Evolutionary conservation across 53 echinoderm and acorn worm species (phyloP).

Genomic region (Actinopyga echinites): DNA sequence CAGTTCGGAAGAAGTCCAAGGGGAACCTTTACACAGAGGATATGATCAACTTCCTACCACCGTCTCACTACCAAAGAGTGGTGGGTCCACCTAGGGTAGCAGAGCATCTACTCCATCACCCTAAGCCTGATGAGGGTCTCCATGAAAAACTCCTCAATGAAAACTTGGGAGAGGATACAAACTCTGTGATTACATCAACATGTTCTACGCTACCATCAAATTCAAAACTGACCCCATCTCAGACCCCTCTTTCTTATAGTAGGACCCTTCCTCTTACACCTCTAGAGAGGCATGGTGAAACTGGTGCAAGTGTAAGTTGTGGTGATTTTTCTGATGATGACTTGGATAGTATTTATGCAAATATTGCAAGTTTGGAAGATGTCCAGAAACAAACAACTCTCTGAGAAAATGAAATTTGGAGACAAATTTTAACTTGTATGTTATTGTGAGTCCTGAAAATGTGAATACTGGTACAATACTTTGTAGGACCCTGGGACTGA

Average conservation of each 20-base stretch:
- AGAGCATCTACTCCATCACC: not conserved
- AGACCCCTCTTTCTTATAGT: not conserved
- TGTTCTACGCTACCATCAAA: constrained; percentile 38
- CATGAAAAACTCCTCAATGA: constrained; percentile 1
- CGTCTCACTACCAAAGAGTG: constrained; percentile 34
- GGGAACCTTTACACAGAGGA: constrained; percentile 31
- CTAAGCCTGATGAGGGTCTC: not conserved
- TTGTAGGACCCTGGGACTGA: too few species aligned
- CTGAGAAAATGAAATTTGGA: not conserved
- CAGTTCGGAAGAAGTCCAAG: constrained; percentile 18
- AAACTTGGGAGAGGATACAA: not conserved
- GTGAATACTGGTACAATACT: too few species aligned
- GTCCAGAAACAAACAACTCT: constrained; percentile 23
- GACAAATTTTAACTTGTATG: not conserved
- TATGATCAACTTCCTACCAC: not conserved
- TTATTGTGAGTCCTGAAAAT: too few species aligned
- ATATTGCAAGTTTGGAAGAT: constrained; percentile 31
- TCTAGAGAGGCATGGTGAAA: not conserved
- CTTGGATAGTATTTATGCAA: constrained; percentile 31
- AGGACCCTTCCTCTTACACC: constrained; percentile 40
- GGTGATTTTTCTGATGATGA: constrained; percentile 24
- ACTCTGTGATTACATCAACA: not conserved
- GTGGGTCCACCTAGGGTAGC: constrained; percentile 30
- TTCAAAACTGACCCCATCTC: not conserved
- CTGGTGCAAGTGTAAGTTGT: not conserved